A percentile compares a stretch with the other conserved stretches of the same genome.
Evolutionary conservation across 2,797 vertebrate species (phyloP).

Genomic region (Lemur catta): DNA sequence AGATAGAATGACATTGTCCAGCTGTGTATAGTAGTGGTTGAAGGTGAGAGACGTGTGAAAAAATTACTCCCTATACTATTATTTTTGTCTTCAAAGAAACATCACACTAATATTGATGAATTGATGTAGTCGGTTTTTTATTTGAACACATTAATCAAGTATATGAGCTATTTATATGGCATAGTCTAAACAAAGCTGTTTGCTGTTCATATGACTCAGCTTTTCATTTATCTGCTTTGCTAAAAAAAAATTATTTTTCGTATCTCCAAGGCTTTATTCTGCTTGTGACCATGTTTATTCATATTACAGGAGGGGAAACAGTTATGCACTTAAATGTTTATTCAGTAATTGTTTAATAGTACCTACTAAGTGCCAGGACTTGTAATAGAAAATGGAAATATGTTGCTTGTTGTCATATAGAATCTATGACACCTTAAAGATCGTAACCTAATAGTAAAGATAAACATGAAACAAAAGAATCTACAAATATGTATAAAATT

Average conservation of each 20-base stretch:
- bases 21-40: background rate
- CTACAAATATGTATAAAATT: background rate
- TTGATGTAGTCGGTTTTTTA: background rate
- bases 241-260: background rate
- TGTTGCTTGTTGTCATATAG: background rate
- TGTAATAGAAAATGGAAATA: background rate
- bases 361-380: background rate
- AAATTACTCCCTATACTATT: background rate
- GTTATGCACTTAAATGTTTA: background rate
- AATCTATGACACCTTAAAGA: background rate
- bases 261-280: background rate
- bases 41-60: background rate
- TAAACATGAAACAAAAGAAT: background rate
- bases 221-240: background rate
- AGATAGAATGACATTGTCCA: background rate
- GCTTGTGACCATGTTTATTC: background rate
- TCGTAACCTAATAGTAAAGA: background rate
- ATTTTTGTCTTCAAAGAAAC: background rate
- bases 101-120: background rate
- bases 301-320: background rate
- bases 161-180: background rate
- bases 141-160: background rate
- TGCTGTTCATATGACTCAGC: background rate
- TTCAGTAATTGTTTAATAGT: background rate
- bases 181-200: background rate